Conservation (phyloP, 2,113 vertebrate genomes). For the Calyptommatus sinebrachiatus region DNA sequence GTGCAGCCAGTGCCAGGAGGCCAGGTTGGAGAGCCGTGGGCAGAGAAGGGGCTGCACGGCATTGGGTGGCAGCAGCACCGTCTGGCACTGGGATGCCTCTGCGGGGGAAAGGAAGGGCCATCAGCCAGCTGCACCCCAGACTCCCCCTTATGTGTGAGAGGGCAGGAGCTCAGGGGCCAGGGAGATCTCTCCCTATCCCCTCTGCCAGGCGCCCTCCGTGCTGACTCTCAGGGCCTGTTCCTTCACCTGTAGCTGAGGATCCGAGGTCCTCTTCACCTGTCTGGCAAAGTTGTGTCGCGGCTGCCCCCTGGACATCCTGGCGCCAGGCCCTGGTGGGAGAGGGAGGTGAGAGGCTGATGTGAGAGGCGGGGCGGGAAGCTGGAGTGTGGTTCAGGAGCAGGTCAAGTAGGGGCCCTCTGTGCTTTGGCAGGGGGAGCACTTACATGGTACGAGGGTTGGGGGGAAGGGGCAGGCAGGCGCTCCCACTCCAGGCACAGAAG, state of each 20-base stretch:
- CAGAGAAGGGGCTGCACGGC: constrained; percentile 83
- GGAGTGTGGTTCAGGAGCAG: too few relatives aligned
- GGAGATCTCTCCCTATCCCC: neutral
- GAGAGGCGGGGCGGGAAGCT: accelerated
- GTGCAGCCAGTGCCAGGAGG: constrained; percentile 82
- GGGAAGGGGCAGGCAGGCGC: constrained; percentile 69
- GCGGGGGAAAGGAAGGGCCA: neutral
- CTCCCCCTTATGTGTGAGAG: too few relatives aligned
- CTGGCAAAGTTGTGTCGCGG: constrained; percentile 69
- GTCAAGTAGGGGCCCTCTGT: neutral
- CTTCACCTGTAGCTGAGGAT: constrained; percentile 59
- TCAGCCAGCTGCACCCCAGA: neutral
- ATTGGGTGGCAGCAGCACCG: constrained; percentile 78
- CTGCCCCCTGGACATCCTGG: constrained; percentile 84
- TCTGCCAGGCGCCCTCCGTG: neutral
- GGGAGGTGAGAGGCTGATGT: too few relatives aligned
- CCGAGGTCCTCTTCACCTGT: constrained; percentile 47
- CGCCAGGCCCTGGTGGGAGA: constrained; percentile 71
- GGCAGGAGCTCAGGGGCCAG: neutral
- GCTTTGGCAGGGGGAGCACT: constrained; percentile 31
- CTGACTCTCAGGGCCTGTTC: too few relatives aligned
- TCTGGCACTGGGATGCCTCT: constrained; percentile 73
- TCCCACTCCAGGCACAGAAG: constrained; percentile 87
- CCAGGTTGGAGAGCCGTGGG: constrained; percentile 87
- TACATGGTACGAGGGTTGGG: constrained; percentile 42